Conservation (phyloP, 2,797 vertebrate species). For the Telmatherina bonti region DNA sequence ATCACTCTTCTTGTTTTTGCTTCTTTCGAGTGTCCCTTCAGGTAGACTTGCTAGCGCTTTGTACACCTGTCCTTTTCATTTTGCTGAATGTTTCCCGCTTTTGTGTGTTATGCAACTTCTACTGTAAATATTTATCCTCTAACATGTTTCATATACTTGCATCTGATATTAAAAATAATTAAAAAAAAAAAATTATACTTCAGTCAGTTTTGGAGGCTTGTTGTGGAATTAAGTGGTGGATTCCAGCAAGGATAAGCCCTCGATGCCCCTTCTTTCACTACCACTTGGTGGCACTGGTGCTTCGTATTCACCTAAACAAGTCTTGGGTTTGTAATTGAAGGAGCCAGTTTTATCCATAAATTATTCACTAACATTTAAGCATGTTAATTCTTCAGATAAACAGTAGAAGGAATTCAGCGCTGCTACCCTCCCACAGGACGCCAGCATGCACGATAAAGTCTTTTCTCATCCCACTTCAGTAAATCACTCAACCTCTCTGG, state of each 20-base stretch:
- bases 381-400: constrained; percentile 32
- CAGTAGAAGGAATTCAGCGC: constrained; percentile 29
- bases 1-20: constrained; percentile 64
- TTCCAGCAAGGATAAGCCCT: background rate
- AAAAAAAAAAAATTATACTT: constrained; percentile 82
- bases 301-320: background rate
- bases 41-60: constrained; percentile 58
- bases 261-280: background rate
- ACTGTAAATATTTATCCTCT: constrained; percentile 86
- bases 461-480: constrained; percentile 67
- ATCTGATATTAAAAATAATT: constrained; percentile 83
- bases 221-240: constrained; percentile 32
- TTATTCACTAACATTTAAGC: constrained; percentile 3
- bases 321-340: constrained; percentile 15
- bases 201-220: constrained; percentile 53
- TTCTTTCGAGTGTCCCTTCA: constrained; percentile 56
- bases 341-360: background rate
- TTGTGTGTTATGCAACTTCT: constrained; percentile 79
- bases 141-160: constrained; percentile 88
- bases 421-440: constrained; percentile 61
- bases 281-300: constrained; percentile 62
- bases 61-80: constrained; percentile 60
- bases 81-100: constrained; percentile 73
- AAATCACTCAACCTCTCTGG: constrained; percentile 58
- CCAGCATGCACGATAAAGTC: constrained; percentile 51